phyloP scores from a whole-genome alignment of 2,888 invertebrate genomes.

The Herminia tarsipennalis region DNA sequence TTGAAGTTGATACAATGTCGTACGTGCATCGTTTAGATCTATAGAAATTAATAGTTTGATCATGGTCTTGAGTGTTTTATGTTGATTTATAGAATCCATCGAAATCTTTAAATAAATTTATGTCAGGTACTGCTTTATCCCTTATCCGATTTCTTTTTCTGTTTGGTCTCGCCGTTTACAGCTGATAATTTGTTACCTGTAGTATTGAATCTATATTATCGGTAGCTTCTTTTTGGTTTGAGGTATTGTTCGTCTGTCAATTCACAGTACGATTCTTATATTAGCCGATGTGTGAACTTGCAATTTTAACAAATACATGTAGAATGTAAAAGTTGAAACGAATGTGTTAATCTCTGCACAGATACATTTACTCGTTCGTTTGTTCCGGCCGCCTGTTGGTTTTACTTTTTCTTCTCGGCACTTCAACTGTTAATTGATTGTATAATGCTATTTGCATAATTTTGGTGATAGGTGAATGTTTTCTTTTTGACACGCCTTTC shows the following conservation, averaged over 20 bases:
- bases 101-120: too few relatives aligned
- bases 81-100: too few relatives aligned
- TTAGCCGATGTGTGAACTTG: constrained; percentile 5
- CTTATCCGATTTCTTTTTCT: too few relatives aligned
- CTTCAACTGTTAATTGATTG: constrained; percentile 17
- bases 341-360: constrained; percentile 8
- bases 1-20: constrained; percentile 17
- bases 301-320: constrained; percentile 21
- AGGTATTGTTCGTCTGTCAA: constrained; percentile 1
- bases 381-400: constrained; percentile 14
- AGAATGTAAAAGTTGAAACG: constrained; percentile 32
- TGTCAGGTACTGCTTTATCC: too few relatives aligned
- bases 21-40: constrained; percentile 15
- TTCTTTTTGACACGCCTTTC: constrained; percentile 6
- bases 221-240: too few relatives aligned
- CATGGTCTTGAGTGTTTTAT: too few relatives aligned
- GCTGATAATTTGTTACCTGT: too few relatives aligned
- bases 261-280: constrained; percentile 6
- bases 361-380: constrained; percentile 9
- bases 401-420: constrained; percentile 23
- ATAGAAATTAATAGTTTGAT: too few relatives aligned
- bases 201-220: too few relatives aligned
- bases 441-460: constrained; percentile 17
- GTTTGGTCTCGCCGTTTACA: too few relatives aligned
- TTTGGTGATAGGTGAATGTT: constrained; percentile 4